Evolutionary conservation across 2,888 invertebrate genomes (phyloP), one percentile per base, ranked within the genome.

Genomic region (Brachypalpus laphriformis): DNA sequence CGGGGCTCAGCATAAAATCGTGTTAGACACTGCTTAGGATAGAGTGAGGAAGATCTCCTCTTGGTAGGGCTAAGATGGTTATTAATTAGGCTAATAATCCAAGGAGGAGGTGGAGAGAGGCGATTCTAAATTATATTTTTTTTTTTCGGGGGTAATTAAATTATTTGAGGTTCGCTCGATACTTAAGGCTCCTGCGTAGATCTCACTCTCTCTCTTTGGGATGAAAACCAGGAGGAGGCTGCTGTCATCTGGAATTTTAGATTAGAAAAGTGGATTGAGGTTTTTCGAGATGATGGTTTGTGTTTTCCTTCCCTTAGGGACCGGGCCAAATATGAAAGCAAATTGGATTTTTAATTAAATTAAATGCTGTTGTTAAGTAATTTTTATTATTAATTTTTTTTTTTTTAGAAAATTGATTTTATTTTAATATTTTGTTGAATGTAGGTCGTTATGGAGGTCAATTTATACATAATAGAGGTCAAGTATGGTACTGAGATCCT

Each of bases 51-150:
- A n/a, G 22, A 49, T 59, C 18, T 28, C 42, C 8, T 25, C 20
- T 34, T 31, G 14, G 59, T 31, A 31, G 47, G 59, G 80, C 71
- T 75, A 71, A 71, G 75, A 85, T 54, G 75, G 49, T 70, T 85
- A 85, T 80, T 85, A 80, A 85, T 85, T 80, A 76, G 80, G 18
- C 85, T 80, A 81, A 76, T 85, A 80, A 75, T 75, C 75, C 74
- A 75, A 61, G 25, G 8, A n/a, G 40, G 49, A 47, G 57, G 20
- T 18, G 65, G 68, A 42, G 54, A 6, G 25, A 22, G 68, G 74
- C 54, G 49, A 66, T 80, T 47, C 56, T 66, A 47, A 75, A 66
- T 75, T 71, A 80, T 66, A 75, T 51, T 65, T 80, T 51, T n/a
- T n/a, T 37, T 37, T 22, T 70, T 42, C 16, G 16, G 51, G 63